Conservation (phyloP, 2,797 vertebrate genomes). For the Gymnoscopelus braueri region DNA sequence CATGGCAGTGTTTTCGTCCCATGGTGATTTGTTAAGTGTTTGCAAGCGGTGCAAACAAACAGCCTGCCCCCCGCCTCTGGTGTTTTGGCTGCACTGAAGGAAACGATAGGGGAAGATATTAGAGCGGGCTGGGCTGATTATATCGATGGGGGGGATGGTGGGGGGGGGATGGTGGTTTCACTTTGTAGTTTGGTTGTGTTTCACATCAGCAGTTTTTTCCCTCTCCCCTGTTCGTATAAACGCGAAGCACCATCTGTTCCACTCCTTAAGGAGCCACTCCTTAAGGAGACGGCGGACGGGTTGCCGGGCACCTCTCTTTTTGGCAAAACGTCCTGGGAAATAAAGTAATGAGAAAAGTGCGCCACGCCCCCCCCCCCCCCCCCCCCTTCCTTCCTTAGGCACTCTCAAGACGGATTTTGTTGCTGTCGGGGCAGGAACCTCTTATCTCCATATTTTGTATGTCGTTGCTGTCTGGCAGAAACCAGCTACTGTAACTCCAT, state of each 20-base stretch:
- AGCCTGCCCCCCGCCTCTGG: neutral
- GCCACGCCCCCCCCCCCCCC: conserved; percentile 21
- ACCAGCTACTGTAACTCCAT: no score
- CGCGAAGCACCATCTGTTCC: conserved; percentile 22
- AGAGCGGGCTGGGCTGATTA: conserved; percentile 9
- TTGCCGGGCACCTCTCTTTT: conserved; percentile 39
- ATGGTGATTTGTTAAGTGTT: neutral
- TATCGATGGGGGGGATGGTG: neutral
- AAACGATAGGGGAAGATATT: conserved; percentile 22
- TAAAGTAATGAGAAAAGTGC: conserved; percentile 64
- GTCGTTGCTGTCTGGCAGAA: no score
- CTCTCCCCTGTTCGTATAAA: conserved; percentile 21
- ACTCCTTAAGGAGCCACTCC: no score
- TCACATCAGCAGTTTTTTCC: conserved; percentile 50
- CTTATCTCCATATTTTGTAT: no score
- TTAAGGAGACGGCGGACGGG: conserved; percentile 18
- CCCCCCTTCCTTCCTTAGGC: conserved; percentile 7
- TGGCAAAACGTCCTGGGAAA: conserved; percentile 45
- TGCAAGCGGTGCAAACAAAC: conserved; percentile 4
- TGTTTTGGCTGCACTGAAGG: conserved; percentile 17
- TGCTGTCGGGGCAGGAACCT: no score
- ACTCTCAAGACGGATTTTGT: neutral
- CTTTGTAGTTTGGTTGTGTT: conserved; percentile 55
- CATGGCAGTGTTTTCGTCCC: neutral
- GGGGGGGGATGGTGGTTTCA: conserved; percentile 24